Evolutionary conservation across 2,113 vertebrate species (phyloP), one percentile per base, ranked within the genome.

Genomic region (Heterochromis multidens): DNA sequence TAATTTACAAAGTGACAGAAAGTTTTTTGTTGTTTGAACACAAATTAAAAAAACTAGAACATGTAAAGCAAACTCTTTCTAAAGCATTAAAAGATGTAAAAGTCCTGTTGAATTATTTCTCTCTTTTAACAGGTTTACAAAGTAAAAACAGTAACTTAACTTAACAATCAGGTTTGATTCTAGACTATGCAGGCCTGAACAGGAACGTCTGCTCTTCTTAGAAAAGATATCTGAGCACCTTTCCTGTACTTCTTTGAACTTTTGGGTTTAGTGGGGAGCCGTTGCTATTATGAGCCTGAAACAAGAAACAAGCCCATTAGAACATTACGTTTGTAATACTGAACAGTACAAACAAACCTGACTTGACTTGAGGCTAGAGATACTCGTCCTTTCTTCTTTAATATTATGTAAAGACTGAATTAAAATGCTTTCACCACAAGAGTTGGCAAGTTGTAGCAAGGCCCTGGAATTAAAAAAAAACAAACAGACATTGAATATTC

Each of bases 241-340:
- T 29, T 74, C 46, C 6, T 74, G 46, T 11, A 54, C 46, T 31
- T 72, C 13, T 35, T 29, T 13, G 11, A 79, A 37, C n/a, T 19
- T 14, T 5, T 79, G 25, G 43, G 2, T 37, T 79, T 2, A 13
- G 11, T 21, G 23, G 5, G 11, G 8, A 57, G 17, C 4, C 0
- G 0, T 33, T 29, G 6, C 25, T 82, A 0, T 54, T 82, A 25
- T 72, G 80, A 37, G 29, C 16, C n/a, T 62, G 35, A 0, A 40
- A 14, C 6, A 35, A 31, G 4, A 54, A 56, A 65, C 6, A 35
- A 31, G 8, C 46, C 27, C 11, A 31, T 27, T 77, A 21, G 54
- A 7, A 23, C 2, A 1, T 54, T 33, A 46, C n/a, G 46, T 74
- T 74, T 74, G 17, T 52, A 27, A 21, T 52, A 0, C 14, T 57